Percentiles rank a stretch among this genome's conserved stretches.
These are phyloP conservation scores for Calcarius lapponicus DNA, from an alignment of 2,797 vertebrate species.

Conservation along the genomic window DNA sequence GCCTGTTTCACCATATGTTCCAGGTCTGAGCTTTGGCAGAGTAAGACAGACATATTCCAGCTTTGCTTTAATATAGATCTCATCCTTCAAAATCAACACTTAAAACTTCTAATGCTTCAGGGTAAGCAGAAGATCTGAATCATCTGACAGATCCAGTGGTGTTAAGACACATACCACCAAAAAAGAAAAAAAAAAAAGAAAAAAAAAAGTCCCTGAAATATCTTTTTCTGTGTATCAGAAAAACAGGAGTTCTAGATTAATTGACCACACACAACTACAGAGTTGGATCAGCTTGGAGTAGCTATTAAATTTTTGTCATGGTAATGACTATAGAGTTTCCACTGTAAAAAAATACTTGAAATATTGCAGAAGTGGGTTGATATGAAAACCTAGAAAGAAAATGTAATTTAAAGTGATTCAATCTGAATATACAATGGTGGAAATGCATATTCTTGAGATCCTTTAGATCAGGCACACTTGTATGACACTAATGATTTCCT, in stretches of 20 bases:
- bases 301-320: not conserved
- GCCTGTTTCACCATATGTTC: not conserved
- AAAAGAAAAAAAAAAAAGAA: not conserved
- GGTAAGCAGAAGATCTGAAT: not conserved
- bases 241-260: not conserved
- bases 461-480: not conserved
- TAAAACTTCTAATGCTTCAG: not conserved
- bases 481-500: not conserved
- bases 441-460: not conserved
- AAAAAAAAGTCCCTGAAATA: not conserved
- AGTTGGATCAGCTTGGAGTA: not conserved
- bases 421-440: not conserved
- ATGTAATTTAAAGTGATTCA: not conserved
- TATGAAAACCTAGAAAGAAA: not conserved
- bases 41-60: not conserved
- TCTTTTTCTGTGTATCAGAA: not conserved
- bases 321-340: not conserved
- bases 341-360: not conserved
- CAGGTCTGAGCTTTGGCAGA: not conserved
- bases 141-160: not conserved
- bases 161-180: not conserved
- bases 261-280: not conserved
- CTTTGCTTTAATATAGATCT: not conserved
- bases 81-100: constrained; percentile 11
- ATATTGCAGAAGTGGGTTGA: not conserved